These are phyloP conservation scores for Calosoma granatense DNA, from an alignment of 1,140 invertebrate species.

Conservation along the genomic window DNA sequence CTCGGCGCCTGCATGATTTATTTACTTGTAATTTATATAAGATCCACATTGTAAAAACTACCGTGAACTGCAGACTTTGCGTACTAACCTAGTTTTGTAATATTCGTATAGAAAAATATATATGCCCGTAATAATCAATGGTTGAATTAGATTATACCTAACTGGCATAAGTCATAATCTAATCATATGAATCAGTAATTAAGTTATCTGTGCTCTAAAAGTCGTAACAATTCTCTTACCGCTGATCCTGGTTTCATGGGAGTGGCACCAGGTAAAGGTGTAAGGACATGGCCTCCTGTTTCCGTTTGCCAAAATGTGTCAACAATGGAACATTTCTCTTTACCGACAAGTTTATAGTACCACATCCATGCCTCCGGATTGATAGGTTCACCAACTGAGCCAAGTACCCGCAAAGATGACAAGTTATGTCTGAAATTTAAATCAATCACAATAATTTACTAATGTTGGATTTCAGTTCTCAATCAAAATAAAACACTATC, in stretches of 20 bases:
- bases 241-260: conserved; percentile 96
- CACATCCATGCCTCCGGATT: conserved; percentile 97
- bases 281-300: conserved; percentile 91
- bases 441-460: conserved; percentile 4
- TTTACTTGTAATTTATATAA: too few relatives aligned
- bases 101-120: too few relatives aligned
- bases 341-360: conserved; percentile 85
- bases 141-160: too few relatives aligned
- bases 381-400: conserved; percentile 95
- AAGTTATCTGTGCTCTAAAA: conserved; percentile 3
- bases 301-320: conserved; percentile 99
- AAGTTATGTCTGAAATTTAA: conserved; percentile 43
- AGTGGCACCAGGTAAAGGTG: conserved; percentile 87
- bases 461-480: neutral
- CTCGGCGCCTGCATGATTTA: too few relatives aligned
- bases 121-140: too few relatives aligned
- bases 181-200: too few relatives aligned
- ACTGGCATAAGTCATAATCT: too few relatives aligned
- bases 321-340: conserved; percentile 75
- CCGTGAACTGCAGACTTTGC: too few relatives aligned
- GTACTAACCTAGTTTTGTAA: too few relatives aligned
- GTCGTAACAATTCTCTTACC: conserved; percentile 51
- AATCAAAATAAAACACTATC: conserved; percentile 6
- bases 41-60: too few relatives aligned
- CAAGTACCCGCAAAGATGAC: conserved; percentile 67